Conservation (phyloP, 2,797 vertebrate genomes). For the Poecile montanus region DNA sequence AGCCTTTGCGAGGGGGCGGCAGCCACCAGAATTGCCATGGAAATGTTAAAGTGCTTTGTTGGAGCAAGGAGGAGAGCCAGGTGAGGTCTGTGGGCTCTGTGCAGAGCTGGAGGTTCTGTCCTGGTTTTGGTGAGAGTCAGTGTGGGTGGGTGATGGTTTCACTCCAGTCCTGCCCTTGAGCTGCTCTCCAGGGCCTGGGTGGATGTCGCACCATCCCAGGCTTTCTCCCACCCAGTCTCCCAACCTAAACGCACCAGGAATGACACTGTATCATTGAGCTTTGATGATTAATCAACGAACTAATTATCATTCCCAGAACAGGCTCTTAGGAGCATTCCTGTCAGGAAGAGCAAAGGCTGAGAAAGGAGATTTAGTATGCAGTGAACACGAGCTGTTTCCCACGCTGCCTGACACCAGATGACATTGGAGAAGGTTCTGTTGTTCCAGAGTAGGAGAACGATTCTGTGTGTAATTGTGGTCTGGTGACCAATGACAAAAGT, state of each 20-base stretch:
- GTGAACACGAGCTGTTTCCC: not conserved
- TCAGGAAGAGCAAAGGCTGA: not conserved
- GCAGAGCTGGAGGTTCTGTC: not conserved
- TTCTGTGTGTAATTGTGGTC: not conserved
- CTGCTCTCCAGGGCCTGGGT: not conserved
- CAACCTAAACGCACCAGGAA: not conserved
- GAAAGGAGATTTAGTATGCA: not conserved
- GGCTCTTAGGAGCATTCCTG: not conserved
- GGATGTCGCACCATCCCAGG: fast-evolving
- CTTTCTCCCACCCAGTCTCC: not conserved
- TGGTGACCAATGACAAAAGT: not conserved
- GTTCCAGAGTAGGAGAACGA: not conserved
- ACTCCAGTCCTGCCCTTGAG: too few relatives aligned
- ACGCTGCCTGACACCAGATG: not conserved
- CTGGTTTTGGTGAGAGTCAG: not conserved
- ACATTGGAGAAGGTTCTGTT: not conserved
- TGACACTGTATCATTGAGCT: not conserved
- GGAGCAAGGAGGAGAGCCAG: not conserved
- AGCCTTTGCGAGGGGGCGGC: not conserved
- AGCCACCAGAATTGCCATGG: not conserved
- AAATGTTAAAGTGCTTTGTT: not conserved
- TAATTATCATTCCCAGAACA: not conserved
- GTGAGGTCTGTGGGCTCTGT: fast-evolving
- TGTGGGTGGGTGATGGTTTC: not conserved
- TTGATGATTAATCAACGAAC: not conserved